These are phyloP conservation scores for Stegophylla sp. DNA, from an alignment of 2,888 invertebrate species.

Conservation along the genomic window DNA sequence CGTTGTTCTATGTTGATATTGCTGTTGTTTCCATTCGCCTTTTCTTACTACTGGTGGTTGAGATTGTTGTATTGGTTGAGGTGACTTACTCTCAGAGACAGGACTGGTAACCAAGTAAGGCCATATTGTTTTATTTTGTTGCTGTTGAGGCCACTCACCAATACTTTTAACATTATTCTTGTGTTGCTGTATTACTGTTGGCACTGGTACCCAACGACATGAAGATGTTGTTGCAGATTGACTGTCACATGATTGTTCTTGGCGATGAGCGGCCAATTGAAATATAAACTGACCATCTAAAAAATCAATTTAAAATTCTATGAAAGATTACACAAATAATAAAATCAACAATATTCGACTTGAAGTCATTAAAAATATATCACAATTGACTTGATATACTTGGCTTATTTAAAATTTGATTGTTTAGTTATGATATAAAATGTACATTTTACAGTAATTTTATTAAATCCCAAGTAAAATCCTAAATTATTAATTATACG, in stretches of 20 bases:
- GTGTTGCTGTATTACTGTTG: conserved; percentile 30
- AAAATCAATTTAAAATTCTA: neutral
- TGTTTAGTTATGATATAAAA: too few species aligned
- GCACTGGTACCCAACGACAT: conserved; percentile 41
- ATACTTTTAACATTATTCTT: conserved; percentile 23
- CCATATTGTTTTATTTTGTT: conserved; percentile 39
- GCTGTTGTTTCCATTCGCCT: neutral
- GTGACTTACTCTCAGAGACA: neutral
- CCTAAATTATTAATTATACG: too few species aligned
- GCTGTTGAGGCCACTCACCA: conserved; percentile 7
- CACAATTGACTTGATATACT: too few species aligned
- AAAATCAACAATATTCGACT: too few species aligned
- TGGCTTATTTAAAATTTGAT: too few species aligned
- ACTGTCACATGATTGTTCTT: conserved; percentile 3
- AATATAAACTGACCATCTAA: conserved; percentile 45
- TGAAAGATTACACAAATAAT: too few species aligned
- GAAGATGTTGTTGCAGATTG: conserved; percentile 3
- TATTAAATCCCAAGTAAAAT: too few species aligned
- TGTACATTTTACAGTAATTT: too few species aligned
- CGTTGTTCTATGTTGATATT: conserved; percentile 2
- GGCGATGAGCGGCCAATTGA: conserved; percentile 36
- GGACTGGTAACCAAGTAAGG: conserved; percentile 22
- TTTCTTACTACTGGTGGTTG: neutral
- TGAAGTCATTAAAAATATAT: too few species aligned
- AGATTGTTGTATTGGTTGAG: neutral